These are phyloP conservation scores for Hippasteria phrygiana DNA, from an alignment of 53 echinoderm and acorn worm genomes.

Conservation along the genomic window DNA sequence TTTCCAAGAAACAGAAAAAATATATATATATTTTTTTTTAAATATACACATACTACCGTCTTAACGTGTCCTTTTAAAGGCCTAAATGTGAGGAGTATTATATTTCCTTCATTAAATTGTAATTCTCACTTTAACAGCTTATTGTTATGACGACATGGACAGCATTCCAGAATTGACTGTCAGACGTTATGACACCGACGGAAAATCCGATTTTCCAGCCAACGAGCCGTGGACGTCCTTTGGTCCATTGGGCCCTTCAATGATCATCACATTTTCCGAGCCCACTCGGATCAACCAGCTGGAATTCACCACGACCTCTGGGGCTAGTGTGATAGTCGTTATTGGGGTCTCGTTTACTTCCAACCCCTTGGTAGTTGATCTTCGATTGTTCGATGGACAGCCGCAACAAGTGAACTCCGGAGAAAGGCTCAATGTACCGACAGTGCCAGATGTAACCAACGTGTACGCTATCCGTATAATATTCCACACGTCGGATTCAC, in stretches of 20 bases:
- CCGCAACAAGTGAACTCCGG: neutral
- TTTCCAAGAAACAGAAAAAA: no score
- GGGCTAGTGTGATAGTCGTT: neutral
- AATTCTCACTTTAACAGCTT: neutral
- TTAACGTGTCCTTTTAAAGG: no score
- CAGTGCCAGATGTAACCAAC: neutral
- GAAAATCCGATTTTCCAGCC: neutral
- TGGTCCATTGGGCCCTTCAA: neutral
- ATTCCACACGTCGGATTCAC: neutral
- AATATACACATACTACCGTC: no score
- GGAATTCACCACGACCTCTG: neutral
- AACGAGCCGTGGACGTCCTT: slow-evolving; percentile 2
- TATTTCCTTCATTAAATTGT: no score
- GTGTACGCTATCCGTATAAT: slow-evolving; percentile 15
- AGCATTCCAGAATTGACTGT: slow-evolving; percentile 16
- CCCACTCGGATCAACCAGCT: slow-evolving; percentile 37
- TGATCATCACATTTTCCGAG: neutral
- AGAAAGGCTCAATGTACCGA: slow-evolving; percentile 7
- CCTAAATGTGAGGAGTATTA: no score
- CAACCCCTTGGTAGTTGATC: neutral
- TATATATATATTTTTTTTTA: no score
- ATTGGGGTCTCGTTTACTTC: neutral
- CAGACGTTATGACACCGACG: neutral
- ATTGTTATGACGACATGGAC: slow-evolving; percentile 51
- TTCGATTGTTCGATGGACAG: neutral